Base-by-base conservation (phyloP, 64 coral and sea anemone species). In the Montipora foliosa region DNA sequence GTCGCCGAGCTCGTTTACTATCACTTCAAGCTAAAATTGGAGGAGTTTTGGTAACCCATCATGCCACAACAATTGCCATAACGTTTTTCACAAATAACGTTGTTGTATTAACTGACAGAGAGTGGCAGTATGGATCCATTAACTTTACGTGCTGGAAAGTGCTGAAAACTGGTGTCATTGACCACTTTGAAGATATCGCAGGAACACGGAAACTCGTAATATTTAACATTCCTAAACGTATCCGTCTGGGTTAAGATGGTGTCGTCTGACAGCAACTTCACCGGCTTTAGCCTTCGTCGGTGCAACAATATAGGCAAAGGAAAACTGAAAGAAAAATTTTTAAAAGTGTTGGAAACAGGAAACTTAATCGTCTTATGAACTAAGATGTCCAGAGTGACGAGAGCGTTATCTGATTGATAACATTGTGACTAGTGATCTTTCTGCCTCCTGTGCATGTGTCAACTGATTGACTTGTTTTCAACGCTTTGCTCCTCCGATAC, bases 301-400 rank as follows among this genome's bases (percentile, higher is more conserved):
- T 14, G 76, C 11, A 78, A 78, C 76, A 78, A 78, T 78, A 16
- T 19, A 12, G 45, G 76, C 76, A 78, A 78, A 78, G 76, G 76
- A 78, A 78, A 78, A 78, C 76, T 78, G 76, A 48, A 78, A 78
- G 5, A 13, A 46, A 76, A 47, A 45, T 37, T 37, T 37, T 44
- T 1, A 17, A 17, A 51, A 49, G 4, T 12, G 46, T 49, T 13
- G 12, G 45, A 16, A 16, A 11, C 14, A 48, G 9, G 4, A 44
- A 45, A 78, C 2, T 1, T 48, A 78, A 49, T 50, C 8, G 44
- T 71, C 16, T 9, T 67, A 24, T 4, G 21, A 71, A 71, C 68
- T 24, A 9, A 19, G 19, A 71, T 19, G 68, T 29, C 3, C 68
- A 71, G 21, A 71, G 19, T 71, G 19, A 24, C 68, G 20, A 4